These are phyloP conservation scores for Emmelina monodactyla DNA, from an alignment of 2,888 invertebrate species.

Conservation along the genomic window DNA sequence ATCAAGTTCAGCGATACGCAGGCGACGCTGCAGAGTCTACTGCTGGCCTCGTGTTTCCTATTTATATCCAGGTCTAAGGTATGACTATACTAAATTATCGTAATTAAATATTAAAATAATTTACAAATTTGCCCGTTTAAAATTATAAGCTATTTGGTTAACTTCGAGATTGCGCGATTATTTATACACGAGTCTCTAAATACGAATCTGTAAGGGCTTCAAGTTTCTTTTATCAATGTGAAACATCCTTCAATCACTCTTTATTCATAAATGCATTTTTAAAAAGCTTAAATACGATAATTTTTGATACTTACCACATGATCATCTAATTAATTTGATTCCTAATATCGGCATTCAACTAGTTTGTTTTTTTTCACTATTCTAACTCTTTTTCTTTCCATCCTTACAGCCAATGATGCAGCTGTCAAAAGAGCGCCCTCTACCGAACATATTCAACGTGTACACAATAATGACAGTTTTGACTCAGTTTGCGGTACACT, in stretches of 20 bases:
- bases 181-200: too few relatives aligned
- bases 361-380: background rate
- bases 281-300: too few relatives aligned
- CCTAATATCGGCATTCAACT: background rate
- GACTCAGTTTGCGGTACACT: slow-evolving; percentile 94
- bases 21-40: slow-evolving; percentile 94
- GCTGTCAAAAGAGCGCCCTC: slow-evolving; percentile 90
- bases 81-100: slow-evolving; percentile 16
- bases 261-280: too few relatives aligned
- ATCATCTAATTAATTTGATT: too few relatives aligned
- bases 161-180: too few relatives aligned
- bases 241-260: too few relatives aligned
- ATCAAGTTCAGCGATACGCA: slow-evolving; percentile 98
- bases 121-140: too few relatives aligned
- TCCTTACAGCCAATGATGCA: slow-evolving; percentile 83
- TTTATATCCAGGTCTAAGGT: slow-evolving; percentile 98
- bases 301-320: too few relatives aligned
- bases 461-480: slow-evolving; percentile 97
- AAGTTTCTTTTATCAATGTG: too few relatives aligned
- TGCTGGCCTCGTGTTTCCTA: slow-evolving; percentile 96
- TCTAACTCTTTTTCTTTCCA: background rate
- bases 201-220: too few relatives aligned
- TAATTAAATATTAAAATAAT: too few relatives aligned
- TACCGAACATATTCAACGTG: slow-evolving; percentile 98
- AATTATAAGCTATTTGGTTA: too few relatives aligned